Percentiles rank a stretch among this genome's conserved stretches.
These are phyloP conservation scores for Probosciger aterrimus DNA, from an alignment of 2,113 vertebrate genomes.

Conservation along the genomic window DNA sequence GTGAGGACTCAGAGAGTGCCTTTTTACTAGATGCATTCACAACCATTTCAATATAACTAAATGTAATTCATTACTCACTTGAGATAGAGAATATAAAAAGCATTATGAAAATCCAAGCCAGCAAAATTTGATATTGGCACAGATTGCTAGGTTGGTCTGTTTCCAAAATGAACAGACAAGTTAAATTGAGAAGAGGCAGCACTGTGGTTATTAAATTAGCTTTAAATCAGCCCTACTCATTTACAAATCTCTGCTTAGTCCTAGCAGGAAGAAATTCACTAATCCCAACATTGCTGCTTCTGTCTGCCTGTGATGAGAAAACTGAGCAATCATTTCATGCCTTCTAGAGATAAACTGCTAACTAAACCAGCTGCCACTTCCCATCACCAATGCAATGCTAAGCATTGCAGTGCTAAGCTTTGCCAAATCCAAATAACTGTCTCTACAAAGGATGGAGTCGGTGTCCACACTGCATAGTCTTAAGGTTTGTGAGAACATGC, in stretches of 20 bases:
- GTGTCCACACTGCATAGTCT: background rate
- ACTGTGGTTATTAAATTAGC: conserved; percentile 57
- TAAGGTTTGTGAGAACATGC: background rate
- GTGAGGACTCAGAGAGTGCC: background rate
- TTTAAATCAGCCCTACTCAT: conserved; percentile 55
- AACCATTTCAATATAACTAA: conserved; percentile 35
- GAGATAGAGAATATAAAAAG: conserved; percentile 67
- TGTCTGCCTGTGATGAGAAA: background rate
- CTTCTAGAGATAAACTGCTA: background rate
- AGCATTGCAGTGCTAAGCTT: background rate
- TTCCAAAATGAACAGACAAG: conserved; percentile 67
- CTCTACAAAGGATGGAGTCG: background rate
- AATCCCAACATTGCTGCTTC: background rate
- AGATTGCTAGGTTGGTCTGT: conserved; percentile 44
- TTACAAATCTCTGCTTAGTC: conserved; percentile 30
- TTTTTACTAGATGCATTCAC: conserved; percentile 44
- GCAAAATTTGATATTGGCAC: conserved; percentile 58
- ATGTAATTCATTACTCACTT: conserved; percentile 68
- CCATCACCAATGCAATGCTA: background rate
- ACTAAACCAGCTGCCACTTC: background rate
- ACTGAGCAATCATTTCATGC: background rate
- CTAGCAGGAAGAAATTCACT: background rate
- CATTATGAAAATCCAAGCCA: conserved; percentile 60
- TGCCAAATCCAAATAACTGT: background rate
- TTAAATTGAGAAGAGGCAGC: conserved; percentile 69